Base-by-base conservation (phyloP, 2,113 vertebrate genomes). In the Rhodinocichla rosea region DNA sequence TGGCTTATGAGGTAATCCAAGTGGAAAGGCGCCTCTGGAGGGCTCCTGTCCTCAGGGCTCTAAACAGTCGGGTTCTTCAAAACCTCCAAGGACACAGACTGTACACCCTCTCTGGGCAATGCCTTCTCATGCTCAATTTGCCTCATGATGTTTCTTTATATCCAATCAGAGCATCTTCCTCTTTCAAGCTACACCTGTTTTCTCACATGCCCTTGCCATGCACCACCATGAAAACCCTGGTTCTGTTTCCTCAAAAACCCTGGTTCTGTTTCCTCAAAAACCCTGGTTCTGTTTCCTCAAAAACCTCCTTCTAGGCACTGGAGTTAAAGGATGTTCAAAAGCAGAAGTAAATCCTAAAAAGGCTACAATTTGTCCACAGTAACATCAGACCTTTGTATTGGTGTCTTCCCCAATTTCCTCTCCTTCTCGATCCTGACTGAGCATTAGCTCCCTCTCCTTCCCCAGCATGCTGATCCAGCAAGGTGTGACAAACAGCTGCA, bases 361-460 rank as follows among this genome's bases (percentile, higher is more conserved):
- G 39, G 64, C 18, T 78, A 45, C 3, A 10, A 33, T 74, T 68
- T 77, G n/a, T 69, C 4, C 3, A 69, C 56, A 74, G 23, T 16
- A 81, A 80, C 32, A 57, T 40, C 42, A 49, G 27, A 60, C n/a
- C 19, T 49, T 81, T 0, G 0, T 12, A 20, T 44, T 2, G 0
- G 32, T 11, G 39, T 65, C 24, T 44, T 68, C 27, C 49, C 44
- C 33, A 21, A 24, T 64, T 71, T 83, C 53, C n/a, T 45, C 28
- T 74, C n/a, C 19, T 62, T 45, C 53, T 56, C 3, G 2, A 16
- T 67, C 27, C 64, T 74, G 40, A 28, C 13, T 0, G 3, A 83
- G 8, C 3, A 0, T 47, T 56, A n/a, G 14, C 42, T 69, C 28
- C n/a, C 24, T 26, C 2, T 44, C 5, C 0, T 62, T 83, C n/a